Conservation (phyloP, 2,888 invertebrate species). For the Cenopis cana region DNA sequence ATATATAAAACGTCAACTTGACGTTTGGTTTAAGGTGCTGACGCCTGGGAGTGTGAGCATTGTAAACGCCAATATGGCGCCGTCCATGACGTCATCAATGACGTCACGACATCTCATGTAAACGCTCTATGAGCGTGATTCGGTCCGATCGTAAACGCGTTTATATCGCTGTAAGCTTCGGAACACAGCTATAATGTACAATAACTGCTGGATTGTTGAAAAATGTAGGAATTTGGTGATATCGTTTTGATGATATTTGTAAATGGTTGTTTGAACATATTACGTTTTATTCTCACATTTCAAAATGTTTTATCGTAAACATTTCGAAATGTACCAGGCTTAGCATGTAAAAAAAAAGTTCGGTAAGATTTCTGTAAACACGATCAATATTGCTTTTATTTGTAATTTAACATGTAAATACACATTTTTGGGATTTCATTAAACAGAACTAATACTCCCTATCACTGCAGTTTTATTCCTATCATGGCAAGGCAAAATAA, state of each 20-base stretch:
- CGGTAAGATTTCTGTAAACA: not conserved
- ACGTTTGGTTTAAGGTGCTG: too few relatives aligned
- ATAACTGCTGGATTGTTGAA: constrained; percentile 7
- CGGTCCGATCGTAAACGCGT: too few relatives aligned
- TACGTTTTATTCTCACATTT: not conserved
- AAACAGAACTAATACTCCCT: constrained; percentile 44
- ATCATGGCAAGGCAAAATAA: constrained; percentile 49
- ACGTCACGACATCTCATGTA: too few relatives aligned
- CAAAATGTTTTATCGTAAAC: not conserved
- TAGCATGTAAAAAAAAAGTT: too few relatives aligned
- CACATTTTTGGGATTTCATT: constrained; percentile 51
- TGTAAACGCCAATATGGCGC: too few relatives aligned
- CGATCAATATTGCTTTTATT: constrained; percentile 5
- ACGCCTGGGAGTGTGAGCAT: too few relatives aligned
- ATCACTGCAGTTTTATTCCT: not conserved
- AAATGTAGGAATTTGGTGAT: not conserved
- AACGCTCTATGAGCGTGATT: too few relatives aligned
- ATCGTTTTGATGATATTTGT: not conserved
- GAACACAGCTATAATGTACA: too few relatives aligned
- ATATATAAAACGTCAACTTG: too few relatives aligned
- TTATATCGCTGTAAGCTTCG: too few relatives aligned
- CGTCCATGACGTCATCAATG: too few relatives aligned
- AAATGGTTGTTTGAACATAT: not conserved
- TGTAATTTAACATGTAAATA: constrained; percentile 51
- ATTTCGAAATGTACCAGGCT: too few relatives aligned